Conservation (phyloP, 2,113 vertebrate genomes). For the Parus major region DNA sequence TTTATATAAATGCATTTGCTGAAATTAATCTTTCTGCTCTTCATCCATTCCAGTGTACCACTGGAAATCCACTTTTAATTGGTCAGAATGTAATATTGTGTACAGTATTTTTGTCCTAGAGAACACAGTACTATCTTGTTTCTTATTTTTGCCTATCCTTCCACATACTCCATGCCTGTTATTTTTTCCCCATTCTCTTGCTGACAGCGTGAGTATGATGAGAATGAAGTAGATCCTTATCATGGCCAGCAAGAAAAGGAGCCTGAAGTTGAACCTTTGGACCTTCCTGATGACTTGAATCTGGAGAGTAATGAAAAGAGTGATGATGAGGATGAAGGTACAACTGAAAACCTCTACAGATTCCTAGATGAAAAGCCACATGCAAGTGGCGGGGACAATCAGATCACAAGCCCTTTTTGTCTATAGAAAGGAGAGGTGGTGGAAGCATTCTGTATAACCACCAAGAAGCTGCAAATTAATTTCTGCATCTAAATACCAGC, state of each 20-base stretch:
- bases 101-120: not conserved
- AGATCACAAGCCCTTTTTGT: not conserved
- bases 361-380: not conserved
- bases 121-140: not conserved
- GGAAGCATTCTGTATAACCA: not conserved
- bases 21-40: not conserved
- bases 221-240: conserved; percentile 93
- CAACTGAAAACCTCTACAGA: not conserved
- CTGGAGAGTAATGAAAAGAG: conserved; percentile 81
- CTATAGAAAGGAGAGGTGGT: not conserved
- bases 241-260: conserved; percentile 86
- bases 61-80: not conserved
- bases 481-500: not conserved
- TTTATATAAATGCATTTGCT: not conserved
- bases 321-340: conserved; percentile 80
- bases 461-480: not conserved
- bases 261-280: conserved; percentile 86
- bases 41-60: not conserved
- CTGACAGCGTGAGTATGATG: conserved; percentile 91
- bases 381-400: not conserved
- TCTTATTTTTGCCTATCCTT: not conserved
- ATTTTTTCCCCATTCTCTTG: not conserved
- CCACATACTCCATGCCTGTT: not conserved
- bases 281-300: conserved; percentile 91
- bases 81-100: not conserved